Conservation (phyloP, 1,140 invertebrate genomes). For the Nomia melanderi region DNA sequence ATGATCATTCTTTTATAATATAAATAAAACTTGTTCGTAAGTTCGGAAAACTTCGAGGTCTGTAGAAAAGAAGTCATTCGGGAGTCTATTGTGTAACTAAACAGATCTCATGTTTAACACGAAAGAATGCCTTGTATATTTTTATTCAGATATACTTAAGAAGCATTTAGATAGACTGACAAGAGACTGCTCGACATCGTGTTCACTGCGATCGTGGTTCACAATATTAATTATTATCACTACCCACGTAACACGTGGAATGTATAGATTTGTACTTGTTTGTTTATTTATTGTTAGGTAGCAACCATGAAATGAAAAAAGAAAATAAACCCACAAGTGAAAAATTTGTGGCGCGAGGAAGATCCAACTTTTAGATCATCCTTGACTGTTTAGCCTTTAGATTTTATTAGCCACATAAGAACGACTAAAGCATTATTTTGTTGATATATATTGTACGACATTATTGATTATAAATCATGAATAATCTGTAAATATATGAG, state of each 20-base stretch:
- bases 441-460: constrained; percentile 71
- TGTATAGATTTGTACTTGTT: constrained; percentile 69
- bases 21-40: background rate
- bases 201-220: constrained; percentile 52
- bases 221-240: constrained; percentile 51
- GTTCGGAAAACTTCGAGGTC: background rate
- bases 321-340: background rate
- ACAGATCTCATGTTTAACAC: background rate
- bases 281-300: constrained; percentile 69
- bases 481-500: constrained; percentile 71
- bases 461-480: constrained; percentile 69
- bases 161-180: constrained; percentile 45
- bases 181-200: constrained; percentile 42
- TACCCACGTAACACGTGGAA: constrained; percentile 46
- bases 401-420: constrained; percentile 70
- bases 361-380: constrained; percentile 64
- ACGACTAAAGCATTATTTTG: constrained; percentile 72
- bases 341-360: constrained; percentile 29
- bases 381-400: constrained; percentile 72
- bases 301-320: constrained; percentile 37
- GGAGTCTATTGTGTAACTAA: background rate
- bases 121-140: constrained; percentile 11
- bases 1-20: background rate
- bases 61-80: background rate
- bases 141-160: constrained; percentile 12